These are phyloP conservation scores for Circaetus gallicus DNA, from an alignment of 2,113 vertebrate species.

Conservation along the genomic window DNA sequence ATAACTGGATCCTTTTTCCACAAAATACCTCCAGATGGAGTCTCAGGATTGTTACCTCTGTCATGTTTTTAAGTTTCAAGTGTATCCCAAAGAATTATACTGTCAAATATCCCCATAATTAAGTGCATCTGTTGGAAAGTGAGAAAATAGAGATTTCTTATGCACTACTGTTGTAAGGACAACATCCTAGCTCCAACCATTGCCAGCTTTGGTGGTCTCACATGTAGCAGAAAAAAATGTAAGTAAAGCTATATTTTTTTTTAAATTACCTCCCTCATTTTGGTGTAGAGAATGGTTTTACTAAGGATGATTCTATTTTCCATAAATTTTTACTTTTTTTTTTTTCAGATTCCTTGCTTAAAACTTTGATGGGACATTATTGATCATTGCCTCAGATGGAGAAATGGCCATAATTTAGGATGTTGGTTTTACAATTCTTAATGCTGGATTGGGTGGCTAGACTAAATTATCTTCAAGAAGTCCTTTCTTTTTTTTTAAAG, in stretches of 20 bases:
- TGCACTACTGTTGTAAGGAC: not conserved
- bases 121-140: not conserved
- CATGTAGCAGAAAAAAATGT: not conserved
- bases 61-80: not conserved
- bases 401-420: not conserved
- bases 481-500: not conserved
- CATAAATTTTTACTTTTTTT: not conserved
- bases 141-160: not conserved
- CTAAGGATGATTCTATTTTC: not conserved
- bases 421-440: not conserved
- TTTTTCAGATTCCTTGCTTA: not conserved
- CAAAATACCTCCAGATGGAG: not conserved
- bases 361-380: not conserved
- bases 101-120: not conserved
- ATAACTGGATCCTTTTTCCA: not conserved
- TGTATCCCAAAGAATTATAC: not conserved
- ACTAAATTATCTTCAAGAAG: not conserved
- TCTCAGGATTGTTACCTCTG: not conserved
- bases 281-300: not conserved
- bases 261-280: not conserved
- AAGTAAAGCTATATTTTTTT: not conserved
- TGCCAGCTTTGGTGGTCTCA: not conserved
- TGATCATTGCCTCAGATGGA: not conserved
- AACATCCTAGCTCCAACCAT: not conserved
- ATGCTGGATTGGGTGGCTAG: not conserved